phyloP scores from a whole-genome alignment of 2,797 vertebrate genomes.

The Apogon hyalosoma region DNA sequence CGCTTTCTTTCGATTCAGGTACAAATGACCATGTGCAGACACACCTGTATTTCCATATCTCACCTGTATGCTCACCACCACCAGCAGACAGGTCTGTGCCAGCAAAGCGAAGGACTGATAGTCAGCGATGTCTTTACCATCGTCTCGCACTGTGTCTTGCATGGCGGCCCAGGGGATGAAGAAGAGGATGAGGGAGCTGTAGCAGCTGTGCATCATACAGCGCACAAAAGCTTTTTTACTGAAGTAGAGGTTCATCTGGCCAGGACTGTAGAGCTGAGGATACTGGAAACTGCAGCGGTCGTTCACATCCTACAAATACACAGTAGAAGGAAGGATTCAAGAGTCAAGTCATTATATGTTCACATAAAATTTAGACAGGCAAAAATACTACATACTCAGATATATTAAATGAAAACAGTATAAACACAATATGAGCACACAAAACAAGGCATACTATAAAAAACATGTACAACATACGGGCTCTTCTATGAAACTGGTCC shows the following conservation, averaged over 20 bases:
- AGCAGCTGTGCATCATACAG: constrained; percentile 90
- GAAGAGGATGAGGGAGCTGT: constrained; percentile 95
- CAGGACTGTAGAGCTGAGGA: constrained; percentile 92
- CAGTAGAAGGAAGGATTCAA: no score
- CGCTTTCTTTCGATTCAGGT: no score
- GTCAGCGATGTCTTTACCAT: constrained; percentile 91
- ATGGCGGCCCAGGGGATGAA: constrained; percentile 91
- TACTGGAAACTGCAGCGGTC: constrained; percentile 92
- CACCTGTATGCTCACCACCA: constrained; percentile 90
- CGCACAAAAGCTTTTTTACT: constrained; percentile 88
- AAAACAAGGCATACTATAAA: no score
- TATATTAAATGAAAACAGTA: no score
- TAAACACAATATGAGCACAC: no score
- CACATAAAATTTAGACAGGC: no score
- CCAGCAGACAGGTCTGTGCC: constrained; percentile 90
- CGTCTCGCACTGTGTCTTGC: constrained; percentile 86
- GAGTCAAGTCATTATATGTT: no score
- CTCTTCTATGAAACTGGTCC: no score
- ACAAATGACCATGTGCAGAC: no score
- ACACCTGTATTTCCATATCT: constrained; percentile 1
- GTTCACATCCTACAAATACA: constrained; percentile 89
- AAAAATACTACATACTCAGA: no score
- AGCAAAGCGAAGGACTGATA: constrained; percentile 94
- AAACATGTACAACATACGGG: no score
- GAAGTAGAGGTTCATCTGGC: constrained; percentile 92